Conservation (phyloP, 2,113 vertebrate species). For the Tupaia tana region DNA sequence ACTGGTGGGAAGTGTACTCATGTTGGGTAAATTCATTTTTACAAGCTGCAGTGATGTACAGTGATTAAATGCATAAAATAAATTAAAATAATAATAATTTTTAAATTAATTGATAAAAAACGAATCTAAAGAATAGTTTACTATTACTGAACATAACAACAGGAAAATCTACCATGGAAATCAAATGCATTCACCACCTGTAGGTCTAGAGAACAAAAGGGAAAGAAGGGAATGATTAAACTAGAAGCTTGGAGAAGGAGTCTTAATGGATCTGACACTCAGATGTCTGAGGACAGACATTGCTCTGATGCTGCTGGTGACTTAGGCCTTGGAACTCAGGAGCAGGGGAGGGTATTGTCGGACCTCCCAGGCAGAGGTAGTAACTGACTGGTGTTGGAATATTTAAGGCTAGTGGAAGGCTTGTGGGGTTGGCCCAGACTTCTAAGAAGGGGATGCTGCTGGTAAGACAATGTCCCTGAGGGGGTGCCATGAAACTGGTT, state of each 20-base stretch:
- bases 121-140: neutral
- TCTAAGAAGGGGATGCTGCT: neutral
- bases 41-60: too few relatives aligned
- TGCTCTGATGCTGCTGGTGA: neutral
- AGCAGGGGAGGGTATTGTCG: neutral
- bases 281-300: neutral
- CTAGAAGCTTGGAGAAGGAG: neutral
- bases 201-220: neutral
- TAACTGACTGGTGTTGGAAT: neutral
- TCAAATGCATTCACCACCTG: neutral
- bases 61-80: too few relatives aligned
- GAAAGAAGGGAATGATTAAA: neutral
- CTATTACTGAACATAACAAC: neutral
- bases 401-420: neutral
- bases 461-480: neutral
- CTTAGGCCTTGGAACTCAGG: neutral
- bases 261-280: neutral
- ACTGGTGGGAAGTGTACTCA: too few relatives aligned
- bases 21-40: too few relatives aligned
- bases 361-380: neutral
- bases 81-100: too few relatives aligned
- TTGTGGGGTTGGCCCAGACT: neutral
- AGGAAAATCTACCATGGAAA: conserved; percentile 12
- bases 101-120: too few relatives aligned
- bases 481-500: neutral